phyloP scores from a whole-genome alignment of 1,140 invertebrate species.

The Onthophagus taurus region DNA sequence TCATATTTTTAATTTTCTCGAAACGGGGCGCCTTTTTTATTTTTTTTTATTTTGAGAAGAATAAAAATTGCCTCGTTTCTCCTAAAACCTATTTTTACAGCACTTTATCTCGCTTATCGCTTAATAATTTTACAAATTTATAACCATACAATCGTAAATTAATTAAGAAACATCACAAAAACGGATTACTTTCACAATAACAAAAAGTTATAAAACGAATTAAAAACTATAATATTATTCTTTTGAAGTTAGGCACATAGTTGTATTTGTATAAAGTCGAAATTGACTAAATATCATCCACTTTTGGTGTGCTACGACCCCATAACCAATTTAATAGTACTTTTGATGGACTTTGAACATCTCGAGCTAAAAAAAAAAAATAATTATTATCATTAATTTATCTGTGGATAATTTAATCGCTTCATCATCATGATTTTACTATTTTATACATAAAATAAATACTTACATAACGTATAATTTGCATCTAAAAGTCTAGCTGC shows the following conservation, averaged over 20 bases:
- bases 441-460: not conserved
- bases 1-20: no score
- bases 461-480: constrained; percentile 63
- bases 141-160: no score
- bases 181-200: not conserved
- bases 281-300: constrained; percentile 34
- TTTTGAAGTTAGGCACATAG: constrained; percentile 7
- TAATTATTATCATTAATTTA: not conserved
- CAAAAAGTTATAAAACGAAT: not conserved
- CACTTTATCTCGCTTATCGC: no score
- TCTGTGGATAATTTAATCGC: not conserved
- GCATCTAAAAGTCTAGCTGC: constrained; percentile 55
- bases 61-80: no score
- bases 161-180: no score
- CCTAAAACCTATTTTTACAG: no score
- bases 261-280: not conserved
- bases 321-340: constrained; percentile 69
- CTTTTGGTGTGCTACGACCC: constrained; percentile 43
- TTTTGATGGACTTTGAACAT: constrained; percentile 64
- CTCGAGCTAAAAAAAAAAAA: constrained; percentile 50
- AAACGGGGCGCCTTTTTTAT: no score
- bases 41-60: no score
- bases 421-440: not conserved
- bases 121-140: no score
- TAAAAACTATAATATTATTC: no score